phyloP scores from a whole-genome alignment of 2,888 invertebrate genomes.

The Patella caerulea region DNA sequence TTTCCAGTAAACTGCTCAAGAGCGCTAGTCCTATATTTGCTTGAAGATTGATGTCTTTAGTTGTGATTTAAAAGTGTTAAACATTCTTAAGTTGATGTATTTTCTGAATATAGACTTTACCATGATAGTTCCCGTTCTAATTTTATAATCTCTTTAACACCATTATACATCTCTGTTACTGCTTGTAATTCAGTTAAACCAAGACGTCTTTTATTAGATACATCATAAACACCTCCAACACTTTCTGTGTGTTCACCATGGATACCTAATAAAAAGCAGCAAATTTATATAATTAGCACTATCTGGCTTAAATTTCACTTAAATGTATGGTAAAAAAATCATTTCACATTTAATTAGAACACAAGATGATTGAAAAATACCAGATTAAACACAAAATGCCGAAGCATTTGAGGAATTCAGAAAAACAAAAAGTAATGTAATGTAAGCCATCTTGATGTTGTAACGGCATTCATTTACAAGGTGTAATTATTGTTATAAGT shows the following conservation, averaged over 20 bases:
- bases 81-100: no score
- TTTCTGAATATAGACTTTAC: background rate
- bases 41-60: no score
- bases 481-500: no score
- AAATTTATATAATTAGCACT: background rate
- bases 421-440: no score
- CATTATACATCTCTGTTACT: conserved; percentile 58
- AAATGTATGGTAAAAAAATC: conserved; percentile 1
- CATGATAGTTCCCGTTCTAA: conserved; percentile 43
- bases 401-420: no score
- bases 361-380: background rate
- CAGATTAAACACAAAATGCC: background rate
- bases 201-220: conserved; percentile 63
- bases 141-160: conserved; percentile 50
- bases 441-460: no score
- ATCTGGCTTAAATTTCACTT: conserved; percentile 12
- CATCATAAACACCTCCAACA: conserved; percentile 63
- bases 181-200: conserved; percentile 60
- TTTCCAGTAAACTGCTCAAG: no score
- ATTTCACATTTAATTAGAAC: background rate
- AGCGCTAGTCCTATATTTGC: no score
- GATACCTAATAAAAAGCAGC: conserved; percentile 41
- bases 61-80: no score
- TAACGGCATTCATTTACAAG: no score
- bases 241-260: conserved; percentile 65